Conservation (phyloP, 2,888 invertebrate genomes). For the Caenorhabditis afra region DNA sequence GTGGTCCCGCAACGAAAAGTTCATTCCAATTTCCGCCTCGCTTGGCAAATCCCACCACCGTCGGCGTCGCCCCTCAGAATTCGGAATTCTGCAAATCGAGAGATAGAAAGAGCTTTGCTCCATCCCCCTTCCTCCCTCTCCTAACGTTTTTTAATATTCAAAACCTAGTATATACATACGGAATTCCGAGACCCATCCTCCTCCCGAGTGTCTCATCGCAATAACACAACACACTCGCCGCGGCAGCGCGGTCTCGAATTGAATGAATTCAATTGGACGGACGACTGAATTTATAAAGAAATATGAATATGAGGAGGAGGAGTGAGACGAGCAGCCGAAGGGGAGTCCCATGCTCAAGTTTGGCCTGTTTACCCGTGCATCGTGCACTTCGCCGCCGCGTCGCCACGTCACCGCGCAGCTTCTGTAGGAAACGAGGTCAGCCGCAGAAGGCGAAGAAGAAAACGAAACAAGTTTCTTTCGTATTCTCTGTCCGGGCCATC, state of each 20-base stretch:
- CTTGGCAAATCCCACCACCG: conserved; percentile 33
- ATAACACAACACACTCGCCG: conserved; percentile 33
- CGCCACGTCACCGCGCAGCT: conserved; percentile 13
- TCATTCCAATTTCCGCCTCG: conserved; percentile 46
- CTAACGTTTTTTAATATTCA: conserved; percentile 46
- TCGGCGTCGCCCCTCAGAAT: neutral
- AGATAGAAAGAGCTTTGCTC: neutral
- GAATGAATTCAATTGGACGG: conserved; percentile 55
- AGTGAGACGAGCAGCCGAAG: neutral
- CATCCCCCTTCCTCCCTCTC: conserved; percentile 14
- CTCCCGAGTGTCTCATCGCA: conserved; percentile 10
- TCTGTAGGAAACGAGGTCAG: conserved; percentile 9
- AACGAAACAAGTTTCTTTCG: neutral
- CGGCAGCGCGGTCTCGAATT: conserved; percentile 18
- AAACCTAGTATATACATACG: conserved; percentile 41
- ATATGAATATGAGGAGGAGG: conserved; percentile 37
- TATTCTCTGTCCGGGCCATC: conserved; percentile 7
- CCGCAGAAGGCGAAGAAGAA: neutral
- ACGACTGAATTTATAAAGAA: conserved; percentile 54
- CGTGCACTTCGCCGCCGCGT: neutral
- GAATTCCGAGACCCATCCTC: conserved; percentile 27
- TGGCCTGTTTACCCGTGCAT: conserved; percentile 22
- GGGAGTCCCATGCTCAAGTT: conserved; percentile 34
- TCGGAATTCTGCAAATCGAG: conserved; percentile 18
- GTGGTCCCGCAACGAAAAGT: conserved; percentile 18